Conservation (phyloP, 2,888 invertebrate species). For the Hybos culiciformis region DNA sequence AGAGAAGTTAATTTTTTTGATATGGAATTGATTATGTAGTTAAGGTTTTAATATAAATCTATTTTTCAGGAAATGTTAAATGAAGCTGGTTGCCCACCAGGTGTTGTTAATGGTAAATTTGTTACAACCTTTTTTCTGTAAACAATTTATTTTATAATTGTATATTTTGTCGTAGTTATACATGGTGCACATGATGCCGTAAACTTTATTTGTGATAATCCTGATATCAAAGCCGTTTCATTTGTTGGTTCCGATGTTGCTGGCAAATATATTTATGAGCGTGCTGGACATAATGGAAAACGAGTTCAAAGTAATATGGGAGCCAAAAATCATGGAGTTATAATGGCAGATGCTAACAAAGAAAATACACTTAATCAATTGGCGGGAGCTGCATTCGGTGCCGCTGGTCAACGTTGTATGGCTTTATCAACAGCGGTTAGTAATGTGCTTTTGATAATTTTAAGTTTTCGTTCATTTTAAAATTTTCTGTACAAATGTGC, state of each 20-base stretch:
- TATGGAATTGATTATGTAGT: no score
- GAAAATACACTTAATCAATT: constrained; percentile 88
- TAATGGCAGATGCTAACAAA: constrained; percentile 96
- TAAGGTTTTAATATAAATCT: no score
- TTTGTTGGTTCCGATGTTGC: constrained; percentile 97
- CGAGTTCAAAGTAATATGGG: constrained; percentile 98
- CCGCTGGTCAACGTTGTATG: constrained; percentile 99
- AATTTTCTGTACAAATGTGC: no score
- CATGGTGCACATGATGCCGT: constrained; percentile 92
- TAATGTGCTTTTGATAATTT: no score
- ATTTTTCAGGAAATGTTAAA: constrained; percentile 82
- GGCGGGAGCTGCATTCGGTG: constrained; percentile 92
- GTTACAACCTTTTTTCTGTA: no score
- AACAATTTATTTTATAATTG: no score
- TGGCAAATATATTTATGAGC: constrained; percentile 88
- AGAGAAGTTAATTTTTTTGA: no score
- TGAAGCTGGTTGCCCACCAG: constrained; percentile 92
- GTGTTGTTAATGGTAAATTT: constrained; percentile 91
- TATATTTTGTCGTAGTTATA: no score
- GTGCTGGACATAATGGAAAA: constrained; percentile 83
- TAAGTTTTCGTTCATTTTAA: no score
- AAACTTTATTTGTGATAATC: constrained; percentile 94
- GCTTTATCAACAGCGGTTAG: constrained; percentile 61
- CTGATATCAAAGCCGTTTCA: constrained; percentile 90
- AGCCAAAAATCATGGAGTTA: constrained; percentile 96